Evolutionary conservation across 2,797 vertebrate genomes (phyloP), one percentile per base, ranked within the genome.

Genomic region (Cirrhinus molitorella): DNA sequence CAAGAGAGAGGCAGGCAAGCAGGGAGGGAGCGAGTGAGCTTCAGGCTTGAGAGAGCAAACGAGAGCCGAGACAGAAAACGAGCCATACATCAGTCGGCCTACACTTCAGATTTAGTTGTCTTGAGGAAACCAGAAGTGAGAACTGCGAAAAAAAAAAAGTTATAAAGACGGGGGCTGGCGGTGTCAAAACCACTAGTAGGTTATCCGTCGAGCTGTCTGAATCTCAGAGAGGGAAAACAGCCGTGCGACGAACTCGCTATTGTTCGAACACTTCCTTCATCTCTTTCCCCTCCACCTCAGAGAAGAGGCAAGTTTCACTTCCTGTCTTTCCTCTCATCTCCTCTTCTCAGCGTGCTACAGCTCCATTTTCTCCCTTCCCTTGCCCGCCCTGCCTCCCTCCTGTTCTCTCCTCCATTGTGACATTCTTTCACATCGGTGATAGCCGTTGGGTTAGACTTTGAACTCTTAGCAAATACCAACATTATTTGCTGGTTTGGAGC

Each of bases 221-320:
- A 28, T 68, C 70, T 57, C 23, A 25, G 16, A 68, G 17, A 77
- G 45, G 70, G 47, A 63, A 79, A 83, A 49, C 55, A 49, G 77
- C 21, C 23, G 16, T 86, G 83, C 85, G 85, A 87, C 90, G 89
- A 89, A 88, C 87, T 61, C 86, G 83, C 92, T 80, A 87, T 92
- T 94, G 94, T 94, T 92, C 85, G 81, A 89, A 87, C 87, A 95
- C 95, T 96, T 96, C 96, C 96, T 96, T 93, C 95, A 93, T 93
- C 94, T 94, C 90, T 95, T 94, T 91, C 90, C 79, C 89, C 87
- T 85, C 81, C 89, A 89, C 89, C 91, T 91, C 91, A 86, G 89
- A 89, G 84, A 89, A 91, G 89, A 92, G 88, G 89, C 91, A 86
- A 89, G 92, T 93, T 91, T 92, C 91, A 89, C 93, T 94, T 95